phyloP scores from a whole-genome alignment of 2,113 vertebrate species.

The Eonycteris spelaea region DNA sequence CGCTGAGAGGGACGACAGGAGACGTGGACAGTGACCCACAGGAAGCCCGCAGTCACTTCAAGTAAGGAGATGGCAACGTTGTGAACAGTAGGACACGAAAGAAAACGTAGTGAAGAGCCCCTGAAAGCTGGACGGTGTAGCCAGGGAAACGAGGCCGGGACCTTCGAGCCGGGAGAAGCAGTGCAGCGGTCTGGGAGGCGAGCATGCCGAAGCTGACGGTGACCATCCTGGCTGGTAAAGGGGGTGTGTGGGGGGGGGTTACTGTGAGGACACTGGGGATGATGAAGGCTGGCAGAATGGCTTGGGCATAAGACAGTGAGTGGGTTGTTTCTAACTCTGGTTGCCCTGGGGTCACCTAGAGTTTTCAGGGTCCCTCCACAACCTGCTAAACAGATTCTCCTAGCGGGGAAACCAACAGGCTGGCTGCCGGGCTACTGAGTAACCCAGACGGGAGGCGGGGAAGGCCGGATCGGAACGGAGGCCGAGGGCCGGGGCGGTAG shows the following conservation, averaged over 20 bases:
- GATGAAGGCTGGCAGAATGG: neutral
- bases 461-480: neutral
- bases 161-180: neutral
- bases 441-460: fast-evolving
- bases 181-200: neutral
- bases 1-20: neutral
- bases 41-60: neutral
- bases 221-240: neutral
- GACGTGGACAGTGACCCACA: neutral
- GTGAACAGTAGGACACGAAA: neutral
- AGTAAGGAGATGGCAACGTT: neutral
- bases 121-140: neutral
- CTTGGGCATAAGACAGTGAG: neutral
- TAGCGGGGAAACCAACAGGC: neutral
- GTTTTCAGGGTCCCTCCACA: neutral
- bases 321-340: neutral
- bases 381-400: neutral
- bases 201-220: too few species aligned
- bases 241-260: fast-evolving
- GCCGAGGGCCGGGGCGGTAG: neutral
- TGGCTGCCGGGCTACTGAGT: too few species aligned
- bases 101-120: fast-evolving
- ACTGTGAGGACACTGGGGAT: fast-evolving
- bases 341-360: neutral
- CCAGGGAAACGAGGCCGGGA: neutral